A percentile compares a stretch with the other conserved stretches of the same genome.
phyloP scores from a whole-genome alignment of 2,797 vertebrate genomes.

The Cynopterus sphinx region DNA sequence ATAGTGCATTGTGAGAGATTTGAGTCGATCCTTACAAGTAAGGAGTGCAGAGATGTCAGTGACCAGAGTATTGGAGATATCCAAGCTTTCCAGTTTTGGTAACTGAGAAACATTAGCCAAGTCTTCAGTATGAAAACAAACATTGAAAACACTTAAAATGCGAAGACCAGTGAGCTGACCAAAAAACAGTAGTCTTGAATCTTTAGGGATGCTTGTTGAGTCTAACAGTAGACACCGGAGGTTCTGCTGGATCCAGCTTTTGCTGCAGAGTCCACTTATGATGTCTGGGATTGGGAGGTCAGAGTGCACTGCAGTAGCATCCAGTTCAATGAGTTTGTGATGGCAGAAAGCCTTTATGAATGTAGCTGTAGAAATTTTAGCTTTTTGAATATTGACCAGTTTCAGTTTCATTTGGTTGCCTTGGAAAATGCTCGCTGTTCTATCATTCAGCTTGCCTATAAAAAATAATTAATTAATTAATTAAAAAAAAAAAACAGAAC shows the following conservation, averaged over 20 bases:
- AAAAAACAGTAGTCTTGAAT: constrained; percentile 86
- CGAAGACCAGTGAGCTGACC: constrained; percentile 89
- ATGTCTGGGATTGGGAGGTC: constrained; percentile 92
- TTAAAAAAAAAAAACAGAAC: neutral
- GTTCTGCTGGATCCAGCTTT: constrained; percentile 89
- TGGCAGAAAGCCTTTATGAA: constrained; percentile 92
- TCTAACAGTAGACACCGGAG: constrained; percentile 91
- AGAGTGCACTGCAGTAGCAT: constrained; percentile 90
- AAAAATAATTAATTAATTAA: neutral
- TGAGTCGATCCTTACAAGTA: constrained; percentile 88
- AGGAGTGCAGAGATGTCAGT: constrained; percentile 91
- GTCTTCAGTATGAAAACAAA: constrained; percentile 91
- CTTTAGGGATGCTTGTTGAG: constrained; percentile 89
- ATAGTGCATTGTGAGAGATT: constrained; percentile 92
- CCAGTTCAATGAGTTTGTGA: constrained; percentile 91
- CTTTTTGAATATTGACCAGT: constrained; percentile 90
- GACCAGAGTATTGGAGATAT: constrained; percentile 94
- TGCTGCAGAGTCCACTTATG: constrained; percentile 89
- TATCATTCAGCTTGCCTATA: constrained; percentile 91
- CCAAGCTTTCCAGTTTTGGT: constrained; percentile 92
- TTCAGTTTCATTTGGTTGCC: constrained; percentile 90
- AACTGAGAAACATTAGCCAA: constrained; percentile 89
- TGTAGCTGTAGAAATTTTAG: constrained; percentile 90
- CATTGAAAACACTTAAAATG: constrained; percentile 90
- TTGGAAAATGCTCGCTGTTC: constrained; percentile 91